Evolutionary conservation across 2,888 invertebrate species (phyloP), one percentile per base, ranked within the genome.

Genomic region (Agrotis exclamationis): DNA sequence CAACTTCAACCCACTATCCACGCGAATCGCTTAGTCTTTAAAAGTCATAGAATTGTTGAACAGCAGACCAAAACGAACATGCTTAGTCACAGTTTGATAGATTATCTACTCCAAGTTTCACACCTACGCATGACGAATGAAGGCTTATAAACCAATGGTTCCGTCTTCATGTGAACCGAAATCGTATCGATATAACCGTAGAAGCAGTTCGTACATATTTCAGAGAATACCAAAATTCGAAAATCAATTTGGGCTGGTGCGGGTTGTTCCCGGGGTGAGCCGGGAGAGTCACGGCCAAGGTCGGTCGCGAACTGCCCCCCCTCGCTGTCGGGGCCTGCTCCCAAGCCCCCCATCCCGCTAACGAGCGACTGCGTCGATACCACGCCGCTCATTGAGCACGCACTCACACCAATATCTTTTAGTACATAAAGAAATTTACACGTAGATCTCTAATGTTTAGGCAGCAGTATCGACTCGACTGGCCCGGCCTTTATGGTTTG

Each of bases 261-360:
- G 91, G 90, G 88, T 85, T 87, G 88, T 78, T 84, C 89, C 88
- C 88, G 88, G 88, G 89, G 88, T 86, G 88, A 87, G 63, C 74
- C 63, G 87, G 91, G 93, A 95, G 96, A 95, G 96, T 96, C 96
- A 96, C 93, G 96, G 96, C 95, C 96, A 96, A 96, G 96, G 96
- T 96, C 95, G 91, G 91, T 88, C 90, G 91, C 88, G 83, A 83
- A 85, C 77, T 86, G 82, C 84, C 79, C 85, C 81, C 72, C 72
- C 76, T 74, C 69, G 22, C 28, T 47, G 58, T 81, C 75, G 68
- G 56, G 13, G n/a, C 72, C 62, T 28, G 51, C 70, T 80, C 76
- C 83, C 79, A n/a, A 39, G 39, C 39, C 39, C 39, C 28, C 39
- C 39, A 39, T 56, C 84, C 78, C 80, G 79, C 73, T 65, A 78